Percentiles rank a stretch among this genome's conserved stretches.
Evolutionary conservation across 2,888 invertebrate genomes (phyloP).

Genomic region (Ophion ellenae): DNA sequence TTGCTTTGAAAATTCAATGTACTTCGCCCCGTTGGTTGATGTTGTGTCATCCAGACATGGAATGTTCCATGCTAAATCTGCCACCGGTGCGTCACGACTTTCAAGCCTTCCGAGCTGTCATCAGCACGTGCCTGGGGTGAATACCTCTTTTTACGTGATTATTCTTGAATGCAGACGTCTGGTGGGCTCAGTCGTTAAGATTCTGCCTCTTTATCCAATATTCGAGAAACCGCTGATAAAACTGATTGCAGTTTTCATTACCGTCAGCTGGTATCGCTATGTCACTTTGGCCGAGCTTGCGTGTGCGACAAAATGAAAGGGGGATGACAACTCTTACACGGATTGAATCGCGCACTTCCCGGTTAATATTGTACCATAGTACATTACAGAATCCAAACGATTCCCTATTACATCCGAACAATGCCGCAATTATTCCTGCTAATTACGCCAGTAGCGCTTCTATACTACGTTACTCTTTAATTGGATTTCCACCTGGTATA

Average conservation of each 20-base stretch:
- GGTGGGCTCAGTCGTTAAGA: no score
- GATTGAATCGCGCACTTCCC: neutral
- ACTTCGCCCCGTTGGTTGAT: conserved; percentile 34
- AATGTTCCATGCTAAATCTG: neutral
- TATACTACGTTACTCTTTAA: conserved; percentile 64
- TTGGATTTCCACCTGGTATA: conserved; percentile 66
- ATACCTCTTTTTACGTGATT: no score
- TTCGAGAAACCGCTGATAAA: no score
- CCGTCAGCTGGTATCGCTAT: no score
- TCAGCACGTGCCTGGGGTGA: no score
- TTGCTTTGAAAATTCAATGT: conserved; percentile 57
- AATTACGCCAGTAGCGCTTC: conserved; percentile 67
- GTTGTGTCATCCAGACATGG: neutral
- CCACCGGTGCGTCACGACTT: neutral
- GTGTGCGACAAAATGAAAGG: neutral
- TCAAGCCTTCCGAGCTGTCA: neutral
- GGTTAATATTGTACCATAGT: conserved; percentile 31
- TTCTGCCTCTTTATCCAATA: no score
- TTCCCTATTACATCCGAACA: conserved; percentile 63
- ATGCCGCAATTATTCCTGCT: conserved; percentile 72
- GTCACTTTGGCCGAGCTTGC: neutral
- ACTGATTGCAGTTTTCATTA: no score
- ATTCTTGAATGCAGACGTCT: neutral
- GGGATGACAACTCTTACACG: conserved; percentile 3
- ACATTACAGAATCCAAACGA: conserved; percentile 16